A percentile compares a stretch with the other conserved stretches of the same genome.
Evolutionary conservation across 1,140 invertebrate species (phyloP).

Genomic region (Anastatus disparis): DNA sequence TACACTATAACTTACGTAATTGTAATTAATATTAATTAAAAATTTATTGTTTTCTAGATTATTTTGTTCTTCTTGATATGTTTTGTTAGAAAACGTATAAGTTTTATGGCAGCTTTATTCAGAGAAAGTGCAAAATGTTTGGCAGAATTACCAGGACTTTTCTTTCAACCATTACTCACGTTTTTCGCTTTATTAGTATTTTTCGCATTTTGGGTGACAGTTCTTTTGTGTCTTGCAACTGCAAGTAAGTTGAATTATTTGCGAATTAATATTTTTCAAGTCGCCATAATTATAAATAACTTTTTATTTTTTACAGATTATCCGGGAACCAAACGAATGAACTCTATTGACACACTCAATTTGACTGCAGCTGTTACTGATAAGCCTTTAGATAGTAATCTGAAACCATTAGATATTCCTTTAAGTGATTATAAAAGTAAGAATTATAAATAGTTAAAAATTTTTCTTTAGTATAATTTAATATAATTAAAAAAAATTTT

Average conservation of each 20-base stretch:
- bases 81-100: conserved; percentile 82
- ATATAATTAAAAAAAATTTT: neutral
- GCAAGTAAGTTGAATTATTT: conserved; percentile 70
- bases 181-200: conserved; percentile 83
- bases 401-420: conserved; percentile 31
- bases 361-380: conserved; percentile 26
- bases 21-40: conserved; percentile 30
- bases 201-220: conserved; percentile 85
- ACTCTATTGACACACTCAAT: conserved; percentile 30
- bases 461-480: too few species aligned
- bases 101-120: conserved; percentile 84
- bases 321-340: conserved; percentile 63
- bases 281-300: neutral
- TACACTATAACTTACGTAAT: conserved; percentile 30
- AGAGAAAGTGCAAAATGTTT: conserved; percentile 89
- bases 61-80: conserved; percentile 83
- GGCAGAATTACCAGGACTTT: conserved; percentile 82
- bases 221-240: conserved; percentile 79
- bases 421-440: conserved; percentile 44
- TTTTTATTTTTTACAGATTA: conserved; percentile 59
- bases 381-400: conserved; percentile 17
- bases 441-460: conserved; percentile 11
- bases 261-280: neutral
- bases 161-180: conserved; percentile 88
- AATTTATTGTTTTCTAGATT: conserved; percentile 70